phyloP scores from a whole-genome alignment of 1,140 invertebrate genomes.

The Drosophila miranda region DNA sequence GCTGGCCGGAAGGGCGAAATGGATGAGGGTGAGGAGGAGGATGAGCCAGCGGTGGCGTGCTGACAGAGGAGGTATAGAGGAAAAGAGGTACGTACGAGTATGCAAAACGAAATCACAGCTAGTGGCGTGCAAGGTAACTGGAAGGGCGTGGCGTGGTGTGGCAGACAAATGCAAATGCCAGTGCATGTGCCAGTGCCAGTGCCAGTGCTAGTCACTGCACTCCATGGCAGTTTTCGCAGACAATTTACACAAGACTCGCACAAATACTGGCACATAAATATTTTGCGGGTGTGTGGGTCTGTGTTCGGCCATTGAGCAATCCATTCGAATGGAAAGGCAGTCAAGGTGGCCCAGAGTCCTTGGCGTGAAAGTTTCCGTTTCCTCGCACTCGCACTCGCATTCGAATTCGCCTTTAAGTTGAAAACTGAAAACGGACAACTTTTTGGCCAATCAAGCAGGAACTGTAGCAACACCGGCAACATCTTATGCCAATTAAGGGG shows the following conservation, averaged over 20 bases:
- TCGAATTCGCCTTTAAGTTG: conserved; percentile 18
- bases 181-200: conserved; percentile 10
- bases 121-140: conserved; percentile 26
- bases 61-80: neutral
- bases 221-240: conserved; percentile 58
- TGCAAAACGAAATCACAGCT: conserved; percentile 57
- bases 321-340: conserved; percentile 60
- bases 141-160: conserved; percentile 2
- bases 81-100: conserved; percentile 33
- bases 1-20: conserved; percentile 14
- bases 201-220: conserved; percentile 18
- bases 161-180: conserved; percentile 28
- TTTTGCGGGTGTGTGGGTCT: conserved; percentile 20
- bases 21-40: neutral
- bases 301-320: conserved; percentile 58
- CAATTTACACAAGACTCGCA: conserved; percentile 74
- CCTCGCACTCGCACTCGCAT: neutral
- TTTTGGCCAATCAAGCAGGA: conserved; percentile 11
- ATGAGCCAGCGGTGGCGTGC: neutral
- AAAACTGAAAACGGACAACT: neutral
- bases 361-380: conserved; percentile 16
- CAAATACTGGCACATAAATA: conserved; percentile 35
- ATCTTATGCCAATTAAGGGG: neutral
- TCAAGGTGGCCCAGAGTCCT: conserved; percentile 32
- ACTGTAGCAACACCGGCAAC: conserved; percentile 14